Percentiles rank a stretch among this genome's conserved stretches.
Conservation (phyloP, 2,113 vertebrate genomes). For the Artemisiospiza belli region DNA sequence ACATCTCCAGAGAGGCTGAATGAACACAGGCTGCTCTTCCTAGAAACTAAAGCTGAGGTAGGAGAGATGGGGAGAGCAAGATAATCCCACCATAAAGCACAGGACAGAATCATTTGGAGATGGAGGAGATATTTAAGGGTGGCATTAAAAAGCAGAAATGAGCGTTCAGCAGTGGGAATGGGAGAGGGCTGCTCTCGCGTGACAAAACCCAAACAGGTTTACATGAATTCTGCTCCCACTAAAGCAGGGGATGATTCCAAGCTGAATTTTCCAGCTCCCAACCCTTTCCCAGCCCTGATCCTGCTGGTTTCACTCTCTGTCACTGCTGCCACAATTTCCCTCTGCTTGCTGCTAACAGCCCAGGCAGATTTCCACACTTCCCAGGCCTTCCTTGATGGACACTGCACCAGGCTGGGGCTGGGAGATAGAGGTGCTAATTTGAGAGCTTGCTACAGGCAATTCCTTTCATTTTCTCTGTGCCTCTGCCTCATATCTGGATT, state of each 20-base stretch:
- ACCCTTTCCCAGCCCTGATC: accelerated
- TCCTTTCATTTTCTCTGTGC: constrained; percentile 27
- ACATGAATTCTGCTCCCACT: not conserved
- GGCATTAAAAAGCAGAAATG: not conserved
- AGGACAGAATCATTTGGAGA: not conserved
- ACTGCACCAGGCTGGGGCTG: not conserved
- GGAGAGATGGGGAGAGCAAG: not conserved
- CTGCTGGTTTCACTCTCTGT: not conserved
- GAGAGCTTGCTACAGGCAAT: constrained; percentile 32
- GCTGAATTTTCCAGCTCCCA: not conserved
- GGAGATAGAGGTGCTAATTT: constrained; percentile 28
- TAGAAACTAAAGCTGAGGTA: not conserved
- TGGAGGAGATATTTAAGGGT: not conserved
- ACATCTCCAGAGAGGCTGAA: not conserved
- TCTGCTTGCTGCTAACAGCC: not conserved
- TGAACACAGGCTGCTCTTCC: not conserved
- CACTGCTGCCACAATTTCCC: not conserved
- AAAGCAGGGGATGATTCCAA: not conserved
- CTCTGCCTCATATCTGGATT: not conserved
- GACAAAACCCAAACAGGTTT: not conserved
- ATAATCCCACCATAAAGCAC: not conserved
- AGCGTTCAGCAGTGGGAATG: not conserved
- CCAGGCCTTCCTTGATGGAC: not conserved
- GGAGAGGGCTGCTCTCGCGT: not conserved
- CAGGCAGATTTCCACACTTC: not conserved